These are phyloP conservation scores for Pygathrix nemaeus DNA, from an alignment of 2,113 vertebrate genomes.

Conservation along the genomic window DNA sequence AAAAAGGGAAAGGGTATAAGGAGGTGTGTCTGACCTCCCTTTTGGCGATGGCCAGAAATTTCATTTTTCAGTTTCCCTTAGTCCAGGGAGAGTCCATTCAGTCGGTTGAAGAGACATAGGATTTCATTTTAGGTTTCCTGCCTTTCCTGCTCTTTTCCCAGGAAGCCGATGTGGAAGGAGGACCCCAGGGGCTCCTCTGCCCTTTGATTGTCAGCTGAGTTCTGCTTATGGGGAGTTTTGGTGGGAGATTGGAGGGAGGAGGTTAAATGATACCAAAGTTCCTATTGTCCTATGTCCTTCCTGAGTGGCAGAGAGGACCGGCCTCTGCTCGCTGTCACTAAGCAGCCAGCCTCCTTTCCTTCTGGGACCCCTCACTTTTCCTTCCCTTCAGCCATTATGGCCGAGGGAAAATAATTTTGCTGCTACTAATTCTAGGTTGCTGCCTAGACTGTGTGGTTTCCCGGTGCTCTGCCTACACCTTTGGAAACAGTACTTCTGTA, in stretches of 20 bases:
- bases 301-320: too few relatives aligned
- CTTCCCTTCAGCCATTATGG: background rate
- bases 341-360: background rate
- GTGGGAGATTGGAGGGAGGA: background rate
- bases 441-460: background rate
- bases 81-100: too few relatives aligned
- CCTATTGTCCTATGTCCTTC: rapidly evolving
- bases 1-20: too few relatives aligned
- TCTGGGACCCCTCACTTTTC: background rate
- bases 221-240: background rate
- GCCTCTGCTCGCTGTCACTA: rapidly evolving
- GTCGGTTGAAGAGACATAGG: too few relatives aligned
- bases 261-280: too few relatives aligned
- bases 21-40: too few relatives aligned
- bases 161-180: background rate
- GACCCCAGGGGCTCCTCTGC: background rate
- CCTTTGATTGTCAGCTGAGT: background rate
- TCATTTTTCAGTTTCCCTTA: too few relatives aligned
- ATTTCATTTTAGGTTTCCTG: background rate
- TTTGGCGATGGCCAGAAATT: too few relatives aligned
- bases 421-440: background rate
- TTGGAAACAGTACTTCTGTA: constrained; percentile 43
- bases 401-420: too few relatives aligned
- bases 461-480: background rate
- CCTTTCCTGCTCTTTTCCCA: background rate